Evolutionary conservation across 2,797 vertebrate genomes (phyloP), one percentile per base, ranked within the genome.

Genomic region (Danionella dracula): DNA sequence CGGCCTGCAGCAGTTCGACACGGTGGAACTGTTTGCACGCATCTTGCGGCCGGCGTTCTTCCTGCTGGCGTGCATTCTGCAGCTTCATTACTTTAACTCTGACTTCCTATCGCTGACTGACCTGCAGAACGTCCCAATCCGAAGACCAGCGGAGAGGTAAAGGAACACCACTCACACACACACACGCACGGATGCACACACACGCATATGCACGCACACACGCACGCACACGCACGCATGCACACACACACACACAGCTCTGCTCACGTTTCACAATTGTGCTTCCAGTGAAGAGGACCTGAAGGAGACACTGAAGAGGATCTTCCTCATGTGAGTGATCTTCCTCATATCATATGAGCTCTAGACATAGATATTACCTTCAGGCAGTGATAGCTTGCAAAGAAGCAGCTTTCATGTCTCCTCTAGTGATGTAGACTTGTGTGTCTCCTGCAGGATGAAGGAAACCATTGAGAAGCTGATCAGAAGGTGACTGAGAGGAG

Each of bases 51-150:
- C 90, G 3, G 86, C 90, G 4, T 75, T 76, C 0, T 92, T 90
- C 60, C 87, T 91, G 2, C 67, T 90, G 79, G 88, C 86, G 41
- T 85, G 90, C 44, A 90, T 92, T 68, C 84, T 92, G 19, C 91
- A 91, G 70, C 79, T 91, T 50, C 88, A 87, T 73, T 90, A 92
- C 81, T 93, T 88, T 76, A 87, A 91, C 72, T 59, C 78, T 0
- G 90, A 88, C 78, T 91, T 91, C 75, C 85, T 89, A 60, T 72
- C 67, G 46, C 88, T 92, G 68, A 89, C 88, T 5, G 80, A 90
- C 78, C 82, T 90, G 12, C 75, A 80, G 44, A 79, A 84, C 1
- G 81, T 87, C n/a, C 84, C 82, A 11, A 63, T 85, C 42, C 75
- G 69, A n/a, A 50, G 79, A 55, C 32, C 11, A n/a, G 29, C 23